Percentiles rank a stretch among this genome's conserved stretches.
These are phyloP conservation scores for Hypomecis atomaria DNA, from an alignment of 2,888 invertebrate species.

Conservation along the genomic window DNA sequence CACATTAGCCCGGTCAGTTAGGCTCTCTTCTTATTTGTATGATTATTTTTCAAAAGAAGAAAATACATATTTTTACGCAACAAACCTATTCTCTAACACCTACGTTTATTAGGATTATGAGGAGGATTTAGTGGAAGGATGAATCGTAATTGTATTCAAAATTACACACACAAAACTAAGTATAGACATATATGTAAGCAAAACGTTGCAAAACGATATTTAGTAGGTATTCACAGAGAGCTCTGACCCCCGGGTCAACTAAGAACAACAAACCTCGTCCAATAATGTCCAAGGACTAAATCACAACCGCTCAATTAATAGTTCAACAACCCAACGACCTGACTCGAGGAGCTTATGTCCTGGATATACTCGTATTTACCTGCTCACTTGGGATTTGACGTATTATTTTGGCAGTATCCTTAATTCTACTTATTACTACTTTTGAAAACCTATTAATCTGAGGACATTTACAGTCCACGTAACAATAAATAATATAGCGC, in stretches of 20 bases:
- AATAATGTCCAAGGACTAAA: slow-evolving; percentile 19
- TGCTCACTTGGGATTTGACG: slow-evolving; percentile 24
- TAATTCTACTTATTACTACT: no score
- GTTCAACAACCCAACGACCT: slow-evolving; percentile 38
- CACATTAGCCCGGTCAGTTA: no score
- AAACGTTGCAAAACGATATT: slow-evolving; percentile 8
- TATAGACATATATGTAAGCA: not conserved
- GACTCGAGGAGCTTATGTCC: slow-evolving; percentile 8
- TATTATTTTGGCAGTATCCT: slow-evolving; percentile 5
- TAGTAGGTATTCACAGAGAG: not conserved
- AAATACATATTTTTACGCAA: no score
- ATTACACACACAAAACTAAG: not conserved
- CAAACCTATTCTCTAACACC: no score
- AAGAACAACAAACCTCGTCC: slow-evolving; percentile 17
- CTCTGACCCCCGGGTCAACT: slow-evolving; percentile 11
- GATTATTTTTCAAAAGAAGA: no score
- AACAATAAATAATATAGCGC: no score
- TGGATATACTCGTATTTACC: slow-evolving; percentile 22
- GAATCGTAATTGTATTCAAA: no score
- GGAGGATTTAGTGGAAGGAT: no score
- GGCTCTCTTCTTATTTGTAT: no score
- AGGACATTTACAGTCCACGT: no score
- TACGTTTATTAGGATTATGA: no score
- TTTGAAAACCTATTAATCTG: no score
- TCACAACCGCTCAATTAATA: slow-evolving; percentile 27